Evolutionary conservation across 2,888 invertebrate species (phyloP).

Genomic region (Zootermopsis nevadensis): DNA sequence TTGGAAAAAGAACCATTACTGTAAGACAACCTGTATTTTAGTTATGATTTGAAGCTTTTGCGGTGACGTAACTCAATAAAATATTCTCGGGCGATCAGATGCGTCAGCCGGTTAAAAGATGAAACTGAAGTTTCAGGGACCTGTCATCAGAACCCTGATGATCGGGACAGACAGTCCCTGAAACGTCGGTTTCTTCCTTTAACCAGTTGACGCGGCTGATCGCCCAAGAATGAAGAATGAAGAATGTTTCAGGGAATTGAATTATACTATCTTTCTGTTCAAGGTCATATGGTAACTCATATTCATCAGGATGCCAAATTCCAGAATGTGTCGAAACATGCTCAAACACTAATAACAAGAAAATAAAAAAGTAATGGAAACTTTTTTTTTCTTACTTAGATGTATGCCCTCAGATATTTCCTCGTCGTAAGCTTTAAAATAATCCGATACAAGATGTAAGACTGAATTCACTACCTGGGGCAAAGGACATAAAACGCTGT

Average conservation of each 20-base stretch:
- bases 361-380: not conserved
- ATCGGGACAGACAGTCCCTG: too few relatives aligned
- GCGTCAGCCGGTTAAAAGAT: too few relatives aligned
- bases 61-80: too few relatives aligned
- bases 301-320: not conserved
- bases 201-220: too few relatives aligned
- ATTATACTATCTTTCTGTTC: not conserved
- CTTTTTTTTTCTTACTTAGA: slow-evolving; percentile 3
- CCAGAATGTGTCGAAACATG: not conserved
- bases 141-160: too few relatives aligned
- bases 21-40: too few relatives aligned
- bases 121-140: too few relatives aligned
- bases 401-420: not conserved
- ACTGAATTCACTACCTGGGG: slow-evolving; percentile 11
- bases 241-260: not conserved
- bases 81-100: too few relatives aligned
- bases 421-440: slow-evolving; percentile 10
- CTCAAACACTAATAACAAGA: not conserved
- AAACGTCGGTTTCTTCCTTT: too few relatives aligned
- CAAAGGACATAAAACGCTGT: not conserved
- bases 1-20: too few relatives aligned
- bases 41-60: too few relatives aligned
- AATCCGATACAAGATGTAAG: slow-evolving; percentile 19
- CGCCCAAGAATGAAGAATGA: too few relatives aligned
- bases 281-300: not conserved